These are phyloP conservation scores for Pteromalus puparum DNA, from an alignment of 1,140 invertebrate genomes.

Conservation along the genomic window DNA sequence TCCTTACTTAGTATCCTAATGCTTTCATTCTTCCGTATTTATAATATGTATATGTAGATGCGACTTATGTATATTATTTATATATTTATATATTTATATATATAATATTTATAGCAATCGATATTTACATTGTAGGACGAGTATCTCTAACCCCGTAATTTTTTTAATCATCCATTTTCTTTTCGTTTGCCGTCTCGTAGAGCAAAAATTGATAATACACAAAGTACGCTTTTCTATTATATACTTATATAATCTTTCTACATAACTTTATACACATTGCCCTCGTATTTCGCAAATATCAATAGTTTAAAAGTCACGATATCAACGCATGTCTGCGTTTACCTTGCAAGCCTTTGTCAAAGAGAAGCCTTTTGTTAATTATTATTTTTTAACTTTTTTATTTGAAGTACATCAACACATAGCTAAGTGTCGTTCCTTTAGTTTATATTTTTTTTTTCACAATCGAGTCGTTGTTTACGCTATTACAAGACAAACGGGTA, in stretches of 20 bases:
- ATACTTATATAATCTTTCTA: conserved; percentile 56
- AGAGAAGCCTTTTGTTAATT: conserved; percentile 52
- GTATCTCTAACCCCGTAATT: conserved; percentile 49
- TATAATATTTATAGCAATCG: conserved; percentile 61
- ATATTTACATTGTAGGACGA: conserved; percentile 60
- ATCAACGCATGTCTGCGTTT: conserved; percentile 33
- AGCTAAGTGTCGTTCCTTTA: conserved; percentile 42
- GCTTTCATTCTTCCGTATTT: conserved; percentile 61
- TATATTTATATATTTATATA: conserved; percentile 63
- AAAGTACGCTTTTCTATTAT: conserved; percentile 60
- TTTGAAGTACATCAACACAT: conserved; percentile 61
- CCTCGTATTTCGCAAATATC: conserved; percentile 45
- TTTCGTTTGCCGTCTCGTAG: conserved; percentile 32
- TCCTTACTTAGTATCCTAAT: conserved; percentile 42
- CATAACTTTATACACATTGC: conserved; percentile 66
- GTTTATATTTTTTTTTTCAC: conserved; percentile 53
- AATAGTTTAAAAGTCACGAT: conserved; percentile 46
- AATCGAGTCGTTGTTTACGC: conserved; percentile 72
- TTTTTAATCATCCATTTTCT: conserved; percentile 33
- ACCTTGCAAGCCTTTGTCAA: conserved; percentile 40
- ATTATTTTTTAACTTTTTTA: conserved; percentile 54
- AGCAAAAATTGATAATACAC: conserved; percentile 68
- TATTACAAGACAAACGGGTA: conserved; percentile 62
- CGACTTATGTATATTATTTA: conserved; percentile 59
- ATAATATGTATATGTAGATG: conserved; percentile 66